A percentile compares a stretch with the other conserved stretches of the same genome.
phyloP scores from a whole-genome alignment of 2,888 invertebrate genomes.

The Dynastes grantii region DNA sequence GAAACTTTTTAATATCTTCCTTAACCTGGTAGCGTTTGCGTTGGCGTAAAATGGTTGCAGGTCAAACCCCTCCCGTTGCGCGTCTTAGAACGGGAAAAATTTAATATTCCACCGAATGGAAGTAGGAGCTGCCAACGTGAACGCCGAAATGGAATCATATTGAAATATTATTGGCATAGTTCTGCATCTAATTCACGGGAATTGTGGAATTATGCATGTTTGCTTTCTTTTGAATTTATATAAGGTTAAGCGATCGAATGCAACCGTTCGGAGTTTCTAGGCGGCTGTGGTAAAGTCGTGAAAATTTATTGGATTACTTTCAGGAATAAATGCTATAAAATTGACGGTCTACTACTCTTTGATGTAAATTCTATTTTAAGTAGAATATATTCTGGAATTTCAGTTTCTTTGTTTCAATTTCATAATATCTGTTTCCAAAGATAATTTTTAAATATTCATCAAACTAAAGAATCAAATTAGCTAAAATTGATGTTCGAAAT shows the following conservation, averaged over 20 bases:
- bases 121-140: neutral
- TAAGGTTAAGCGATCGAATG: neutral
- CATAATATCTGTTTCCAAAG: too few species aligned
- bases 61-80: neutral
- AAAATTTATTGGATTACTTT: too few species aligned
- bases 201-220: constrained; percentile 4
- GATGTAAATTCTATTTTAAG: too few species aligned
- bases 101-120: constrained; percentile 21
- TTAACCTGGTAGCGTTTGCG: neutral
- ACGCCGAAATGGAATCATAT: constrained; percentile 17
- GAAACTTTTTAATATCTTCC: constrained; percentile 18
- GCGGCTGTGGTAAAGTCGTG: too few species aligned
- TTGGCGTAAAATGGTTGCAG: neutral
- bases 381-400: too few species aligned
- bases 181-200: constrained; percentile 16
- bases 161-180: constrained; percentile 31
- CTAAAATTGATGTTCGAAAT: too few species aligned
- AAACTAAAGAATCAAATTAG: too few species aligned
- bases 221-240: constrained; percentile 5
- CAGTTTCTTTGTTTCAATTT: too few species aligned
- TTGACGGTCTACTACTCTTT: too few species aligned
- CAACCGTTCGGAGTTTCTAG: neutral
- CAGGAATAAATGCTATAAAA: too few species aligned
- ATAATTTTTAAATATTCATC: too few species aligned
- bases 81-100: neutral